phyloP scores from a whole-genome alignment of 2,797 vertebrate genomes.

The Pangasius larnaudii region DNA sequence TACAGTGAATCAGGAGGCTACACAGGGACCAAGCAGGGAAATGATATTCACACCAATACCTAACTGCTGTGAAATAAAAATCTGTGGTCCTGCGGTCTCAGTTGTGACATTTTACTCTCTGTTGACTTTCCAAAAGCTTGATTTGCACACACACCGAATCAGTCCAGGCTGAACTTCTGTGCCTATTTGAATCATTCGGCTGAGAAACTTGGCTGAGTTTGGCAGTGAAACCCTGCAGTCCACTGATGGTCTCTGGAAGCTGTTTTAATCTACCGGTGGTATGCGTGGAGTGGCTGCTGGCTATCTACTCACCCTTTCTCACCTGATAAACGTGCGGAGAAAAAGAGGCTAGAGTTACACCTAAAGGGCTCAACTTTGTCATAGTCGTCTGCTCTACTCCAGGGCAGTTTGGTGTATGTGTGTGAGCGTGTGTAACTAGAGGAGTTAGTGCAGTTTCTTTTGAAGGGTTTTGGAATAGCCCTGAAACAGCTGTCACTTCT shows the following conservation, averaged over 20 bases:
- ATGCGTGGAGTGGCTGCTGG: conserved; percentile 36
- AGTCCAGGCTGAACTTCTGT: neutral
- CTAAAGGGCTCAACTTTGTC: conserved; percentile 61
- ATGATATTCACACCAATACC: conserved; percentile 38
- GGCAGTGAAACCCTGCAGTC: neutral
- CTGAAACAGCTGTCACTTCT: conserved; percentile 66
- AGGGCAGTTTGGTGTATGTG: conserved; percentile 35
- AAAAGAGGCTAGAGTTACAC: conserved; percentile 51
- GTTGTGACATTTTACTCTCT: neutral
- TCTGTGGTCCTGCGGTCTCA: conserved; percentile 23
- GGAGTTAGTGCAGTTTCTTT: conserved; percentile 57
- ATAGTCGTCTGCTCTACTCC: conserved; percentile 57
- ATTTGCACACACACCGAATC: neutral
- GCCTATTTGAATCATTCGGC: neutral
- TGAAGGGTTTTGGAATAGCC: conserved; percentile 60
- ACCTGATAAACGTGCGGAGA: conserved; percentile 55
- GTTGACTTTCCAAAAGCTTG: neutral
- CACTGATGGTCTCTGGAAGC: neutral
- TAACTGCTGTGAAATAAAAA: conserved; percentile 8
- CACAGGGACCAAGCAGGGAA: conserved; percentile 19
- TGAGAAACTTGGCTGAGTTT: neutral
- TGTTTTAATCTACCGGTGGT: conserved; percentile 20
- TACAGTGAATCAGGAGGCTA: conserved; percentile 62
- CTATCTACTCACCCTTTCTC: conserved; percentile 54
- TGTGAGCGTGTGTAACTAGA: conserved; percentile 47